Percentiles rank a stretch among this genome's conserved stretches.
Evolutionary conservation across 1,140 invertebrate species (phyloP).

Genomic region (Halictus rubicundus): DNA sequence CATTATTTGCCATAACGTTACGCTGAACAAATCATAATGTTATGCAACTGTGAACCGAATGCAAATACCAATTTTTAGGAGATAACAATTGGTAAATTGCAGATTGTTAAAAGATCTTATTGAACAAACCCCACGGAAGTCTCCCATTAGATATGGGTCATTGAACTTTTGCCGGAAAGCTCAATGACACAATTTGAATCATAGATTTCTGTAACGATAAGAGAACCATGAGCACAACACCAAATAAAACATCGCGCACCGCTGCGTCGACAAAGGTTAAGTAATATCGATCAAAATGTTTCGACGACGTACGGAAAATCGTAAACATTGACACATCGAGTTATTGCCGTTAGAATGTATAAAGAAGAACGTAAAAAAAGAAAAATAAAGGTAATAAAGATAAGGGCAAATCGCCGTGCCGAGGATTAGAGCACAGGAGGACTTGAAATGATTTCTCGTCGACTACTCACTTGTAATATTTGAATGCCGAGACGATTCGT

Average conservation of each 20-base stretch:
- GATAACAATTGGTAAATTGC: background rate
- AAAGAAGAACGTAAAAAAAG: background rate
- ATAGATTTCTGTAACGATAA: background rate
- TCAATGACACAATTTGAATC: background rate
- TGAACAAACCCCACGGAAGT: background rate
- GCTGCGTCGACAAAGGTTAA: slow-evolving; percentile 32
- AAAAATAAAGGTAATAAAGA: slow-evolving; percentile 17
- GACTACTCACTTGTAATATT: slow-evolving; percentile 87
- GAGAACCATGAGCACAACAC: background rate
- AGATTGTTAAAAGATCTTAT: background rate
- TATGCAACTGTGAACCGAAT: background rate
- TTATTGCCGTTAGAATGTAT: background rate
- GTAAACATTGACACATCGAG: background rate
- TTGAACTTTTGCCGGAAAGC: background rate
- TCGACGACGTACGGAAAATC: background rate
- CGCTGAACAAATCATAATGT: background rate
- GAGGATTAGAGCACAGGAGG: slow-evolving; percentile 7
- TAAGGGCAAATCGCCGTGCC: background rate
- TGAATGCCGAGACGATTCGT: slow-evolving; percentile 89
- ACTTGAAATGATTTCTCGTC: background rate
- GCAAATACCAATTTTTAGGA: background rate
- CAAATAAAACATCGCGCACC: background rate
- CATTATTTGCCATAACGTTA: background rate
- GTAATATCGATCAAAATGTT: background rate
- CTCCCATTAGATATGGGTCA: background rate